These are phyloP conservation scores for Lytechinus variegatus DNA, from an alignment of 35 echinoderm and acorn worm genomes.

Conservation along the genomic window DNA sequence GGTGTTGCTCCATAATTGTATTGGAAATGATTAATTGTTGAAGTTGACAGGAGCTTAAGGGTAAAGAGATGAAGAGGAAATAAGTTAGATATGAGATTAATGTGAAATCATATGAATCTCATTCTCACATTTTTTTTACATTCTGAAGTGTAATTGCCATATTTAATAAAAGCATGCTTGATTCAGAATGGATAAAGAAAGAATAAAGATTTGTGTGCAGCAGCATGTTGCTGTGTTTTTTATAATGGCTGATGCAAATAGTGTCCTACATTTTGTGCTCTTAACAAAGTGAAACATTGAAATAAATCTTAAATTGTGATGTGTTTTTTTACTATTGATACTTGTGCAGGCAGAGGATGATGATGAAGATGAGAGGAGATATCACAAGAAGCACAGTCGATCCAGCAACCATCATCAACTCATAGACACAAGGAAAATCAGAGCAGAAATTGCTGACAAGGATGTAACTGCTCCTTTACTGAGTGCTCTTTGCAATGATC, in stretches of 20 bases:
- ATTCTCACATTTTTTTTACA: too few relatives aligned
- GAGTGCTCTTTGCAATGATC: conserved; percentile 93
- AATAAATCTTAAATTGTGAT: background rate
- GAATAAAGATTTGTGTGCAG: background rate
- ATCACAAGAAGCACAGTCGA: conserved; percentile 33
- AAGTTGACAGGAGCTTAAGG: background rate
- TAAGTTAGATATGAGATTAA: background rate
- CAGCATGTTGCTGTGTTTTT: too few relatives aligned
- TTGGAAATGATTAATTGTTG: background rate
- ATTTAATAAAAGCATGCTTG: too few relatives aligned
- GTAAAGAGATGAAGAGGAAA: background rate
- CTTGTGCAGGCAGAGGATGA: conserved; percentile 66
- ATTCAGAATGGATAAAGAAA: background rate
- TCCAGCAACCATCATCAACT: conserved; percentile 49
- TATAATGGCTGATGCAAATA: too few relatives aligned
- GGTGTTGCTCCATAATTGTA: background rate
- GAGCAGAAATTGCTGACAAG: conserved; percentile 83
- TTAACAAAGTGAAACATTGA: background rate
- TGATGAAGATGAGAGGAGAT: conserved; percentile 51
- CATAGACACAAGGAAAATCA: conserved; percentile 82
- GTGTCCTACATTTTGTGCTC: background rate
- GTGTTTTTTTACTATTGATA: conserved; percentile 25
- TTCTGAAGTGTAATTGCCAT: too few relatives aligned
- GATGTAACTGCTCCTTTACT: conserved; percentile 85
- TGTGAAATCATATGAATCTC: background rate